Conservation (phyloP, 1,140 invertebrate genomes). For the Drosophila pseudoananassae region DNA sequence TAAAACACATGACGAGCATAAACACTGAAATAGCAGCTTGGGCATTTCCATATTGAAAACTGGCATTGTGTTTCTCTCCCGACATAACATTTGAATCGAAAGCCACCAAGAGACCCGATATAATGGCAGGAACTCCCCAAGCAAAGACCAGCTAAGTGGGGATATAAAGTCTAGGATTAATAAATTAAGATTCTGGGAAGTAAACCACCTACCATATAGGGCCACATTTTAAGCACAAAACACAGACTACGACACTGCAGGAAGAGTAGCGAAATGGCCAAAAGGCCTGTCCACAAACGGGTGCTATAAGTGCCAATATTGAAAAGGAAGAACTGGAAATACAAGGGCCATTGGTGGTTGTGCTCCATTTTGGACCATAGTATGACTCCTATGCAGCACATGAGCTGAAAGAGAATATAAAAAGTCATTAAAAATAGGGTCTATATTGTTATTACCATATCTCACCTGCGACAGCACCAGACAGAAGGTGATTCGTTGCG, state of each 20-base stretch:
- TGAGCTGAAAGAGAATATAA: conserved; percentile 79
- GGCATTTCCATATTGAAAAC: conserved; percentile 91
- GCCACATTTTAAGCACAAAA: conserved; percentile 90
- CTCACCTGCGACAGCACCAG: conserved; percentile 89
- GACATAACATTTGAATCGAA: conserved; percentile 84
- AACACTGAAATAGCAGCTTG: conserved; percentile 89
- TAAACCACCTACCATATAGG: conserved; percentile 80
- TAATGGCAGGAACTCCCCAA: conserved; percentile 88
- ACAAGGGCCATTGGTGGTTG: conserved; percentile 85
- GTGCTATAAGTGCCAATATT: conserved; percentile 90
- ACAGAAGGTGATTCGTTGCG: conserved; percentile 92
- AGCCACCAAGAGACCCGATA: conserved; percentile 86
- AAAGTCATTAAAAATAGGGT: background rate
- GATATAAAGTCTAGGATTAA: conserved; percentile 32
- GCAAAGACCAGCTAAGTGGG: conserved; percentile 88
- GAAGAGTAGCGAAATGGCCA: conserved; percentile 92
- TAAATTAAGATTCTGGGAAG: accelerated
- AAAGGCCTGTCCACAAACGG: conserved; percentile 92
- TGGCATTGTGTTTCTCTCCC: conserved; percentile 88
- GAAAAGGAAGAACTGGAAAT: conserved; percentile 90
- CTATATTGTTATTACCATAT: conserved; percentile 53
- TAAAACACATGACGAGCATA: conserved; percentile 88
- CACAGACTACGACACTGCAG: conserved; percentile 92
- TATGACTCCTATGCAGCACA: conserved; percentile 88
- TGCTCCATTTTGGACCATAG: conserved; percentile 87